Base-by-base conservation (phyloP, 2,113 vertebrate genomes). In the Onychostoma macrolepis region DNA sequence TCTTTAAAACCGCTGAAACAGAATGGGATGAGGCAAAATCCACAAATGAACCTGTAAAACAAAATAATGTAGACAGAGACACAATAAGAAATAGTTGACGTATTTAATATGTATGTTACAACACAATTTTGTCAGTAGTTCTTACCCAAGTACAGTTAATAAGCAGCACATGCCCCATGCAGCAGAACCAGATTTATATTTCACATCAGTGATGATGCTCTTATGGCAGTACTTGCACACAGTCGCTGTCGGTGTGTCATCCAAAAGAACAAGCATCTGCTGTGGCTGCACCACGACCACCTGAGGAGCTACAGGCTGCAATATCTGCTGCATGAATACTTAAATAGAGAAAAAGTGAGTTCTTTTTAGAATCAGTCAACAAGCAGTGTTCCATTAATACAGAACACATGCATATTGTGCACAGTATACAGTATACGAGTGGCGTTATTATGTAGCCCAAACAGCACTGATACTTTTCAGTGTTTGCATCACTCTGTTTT, bases 11-110 rank as follows among this genome's bases (percentile, higher is more conserved):
- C 33, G 0, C 15, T 50, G 61, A 71, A 10, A 67, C 13, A 87
- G n/a, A 77, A 84, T 24, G 86, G 86, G 63, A 87, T 84, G 61
- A 87, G 43, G 24, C 86, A 87, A 84, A n/a, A 84, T 79, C 86
- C 86, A 84, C 86, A 87, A 28, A 87, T 3, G 9, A 83, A 30
- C 26, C 81, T 87, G 86, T 45, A 84, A 84, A 65, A 84, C 24
- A 87, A 58, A 21, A 26, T 21, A 56, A 36, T 56, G 50, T 19
- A 77, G 41, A 50, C 8, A 74, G 13, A 69, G 30, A 65, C 1
- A 56, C 21, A 53, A n/a, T 56, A 1, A 13, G 10, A 69, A 26
- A 43, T 85, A 30, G 24, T 10, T n/a, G 19, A 21, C n/a, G 1
- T n/a, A 10, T 38, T 19, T 41, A 53, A 2, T n/a, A 74, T 24